phyloP scores from a whole-genome alignment of 2,113 vertebrate genomes.

The Tupaia chinensis region DNA sequence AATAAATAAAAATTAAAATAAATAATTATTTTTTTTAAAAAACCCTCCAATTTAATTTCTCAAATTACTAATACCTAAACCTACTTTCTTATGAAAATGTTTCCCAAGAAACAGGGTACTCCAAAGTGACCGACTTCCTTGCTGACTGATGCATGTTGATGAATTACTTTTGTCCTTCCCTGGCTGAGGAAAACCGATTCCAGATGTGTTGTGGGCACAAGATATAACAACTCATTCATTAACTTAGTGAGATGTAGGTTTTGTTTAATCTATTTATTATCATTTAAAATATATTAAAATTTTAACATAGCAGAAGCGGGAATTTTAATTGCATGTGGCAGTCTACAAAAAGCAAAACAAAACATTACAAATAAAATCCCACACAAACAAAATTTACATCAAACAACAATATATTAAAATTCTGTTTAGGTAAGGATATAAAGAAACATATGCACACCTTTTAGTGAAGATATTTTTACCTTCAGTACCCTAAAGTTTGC shows the following conservation, averaged over 20 bases:
- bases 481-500: background rate
- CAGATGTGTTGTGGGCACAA: background rate
- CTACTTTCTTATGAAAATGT: background rate
- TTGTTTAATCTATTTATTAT: constrained; percentile 64
- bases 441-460: background rate
- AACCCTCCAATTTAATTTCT: background rate
- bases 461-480: background rate
- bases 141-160: fast-evolving
- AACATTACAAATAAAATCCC: background rate
- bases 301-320: constrained; percentile 57
- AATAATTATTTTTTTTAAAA: background rate
- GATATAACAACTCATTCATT: background rate
- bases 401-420: constrained; percentile 55
- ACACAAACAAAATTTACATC: constrained; percentile 34
- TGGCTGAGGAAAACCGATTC: background rate
- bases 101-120: background rate
- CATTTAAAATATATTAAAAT: constrained; percentile 75
- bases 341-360: background rate
- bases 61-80: background rate
- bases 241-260: background rate
- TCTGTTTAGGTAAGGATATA: constrained; percentile 6
- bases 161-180: too few relatives aligned
- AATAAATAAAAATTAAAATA: too few relatives aligned
- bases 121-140: background rate
- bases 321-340: constrained; percentile 26